Base-by-base conservation (phyloP, 1,140 invertebrate species). In the Helicoverpa zea region DNA sequence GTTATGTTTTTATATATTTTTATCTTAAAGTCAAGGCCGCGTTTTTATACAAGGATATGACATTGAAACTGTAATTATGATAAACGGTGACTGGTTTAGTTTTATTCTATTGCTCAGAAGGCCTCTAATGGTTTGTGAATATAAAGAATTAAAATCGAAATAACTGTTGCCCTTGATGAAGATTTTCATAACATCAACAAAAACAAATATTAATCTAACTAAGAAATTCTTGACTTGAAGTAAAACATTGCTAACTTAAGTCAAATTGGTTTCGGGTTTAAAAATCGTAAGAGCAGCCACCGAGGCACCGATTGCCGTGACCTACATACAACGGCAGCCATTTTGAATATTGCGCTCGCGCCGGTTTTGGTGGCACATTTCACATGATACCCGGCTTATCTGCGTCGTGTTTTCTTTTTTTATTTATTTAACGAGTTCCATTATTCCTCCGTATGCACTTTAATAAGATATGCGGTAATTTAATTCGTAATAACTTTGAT, bases 341-440 rank as follows among this genome's bases (percentile, higher is more conserved):
- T 90, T 86, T 90, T 90, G 88, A 84, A 90, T 89, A 87, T 84
- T 81, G 86, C 82, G 88, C 88, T 83, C 84, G 84, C 84, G 83
- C 81, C 86, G 82, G 72, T 82, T 87, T 86, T 86, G 84, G 87
- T 87, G 83, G 82, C 81, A 84, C 85, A 90, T 90, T 90, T 89
- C 87, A 87, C 86, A 83, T 86, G 83, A 85, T 84, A 86, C 79
- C 43, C 64, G 56, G 68, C 82, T 83, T 83, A 83, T 83, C 82
- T 80, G 74, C 76, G 52, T 58, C n/a, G 16, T 64, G 54, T 76
- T 76, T 81, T 81, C 64, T 81, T 64, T 70, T 54, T 66, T 79
- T 58, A 43, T 79, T 63, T 76, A 76, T 81, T 73, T 73, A 79
- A 82, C 51, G 61, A 56, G 63, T 68, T 68, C 58, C 54, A 58